A percentile compares a stretch with the other conserved stretches of the same genome.
These are phyloP conservation scores for Oxyscelio sp. DNA, from an alignment of 2,888 invertebrate genomes.

Conservation along the genomic window DNA sequence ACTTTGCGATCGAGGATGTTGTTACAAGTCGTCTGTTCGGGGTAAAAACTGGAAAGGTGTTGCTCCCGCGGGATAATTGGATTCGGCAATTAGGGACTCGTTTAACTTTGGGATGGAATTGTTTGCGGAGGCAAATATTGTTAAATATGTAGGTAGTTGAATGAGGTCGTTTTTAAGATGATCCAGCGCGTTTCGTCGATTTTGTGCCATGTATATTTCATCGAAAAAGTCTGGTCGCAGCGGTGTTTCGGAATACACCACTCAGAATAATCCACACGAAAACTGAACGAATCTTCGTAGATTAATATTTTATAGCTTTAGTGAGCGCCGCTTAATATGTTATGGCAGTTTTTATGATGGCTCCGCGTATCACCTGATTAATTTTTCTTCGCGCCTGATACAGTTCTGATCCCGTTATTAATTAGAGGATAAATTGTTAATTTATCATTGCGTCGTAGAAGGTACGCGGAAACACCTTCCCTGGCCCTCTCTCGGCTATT, in stretches of 20 bases:
- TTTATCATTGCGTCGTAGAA: not conserved
- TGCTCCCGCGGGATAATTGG: not conserved
- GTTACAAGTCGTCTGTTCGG: too few relatives aligned
- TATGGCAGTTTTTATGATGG: not conserved
- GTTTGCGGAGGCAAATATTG: conserved; percentile 15
- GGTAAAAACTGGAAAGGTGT: not conserved
- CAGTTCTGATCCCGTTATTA: too few relatives aligned
- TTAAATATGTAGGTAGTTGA: conserved; percentile 26
- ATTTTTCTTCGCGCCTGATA: conserved; percentile 14
- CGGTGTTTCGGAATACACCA: not conserved
- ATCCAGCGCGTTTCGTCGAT: conserved; percentile 9
- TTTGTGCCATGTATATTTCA: conserved; percentile 31
- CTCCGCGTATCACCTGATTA: not conserved
- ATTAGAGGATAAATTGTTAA: not conserved
- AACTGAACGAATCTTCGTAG: conserved; percentile 16
- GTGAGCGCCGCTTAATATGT: conserved; percentile 7
- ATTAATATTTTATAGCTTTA: conserved; percentile 11
- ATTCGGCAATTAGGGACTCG: conserved; percentile 14
- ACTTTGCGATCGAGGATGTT: too few relatives aligned
- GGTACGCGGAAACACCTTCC: too few relatives aligned
- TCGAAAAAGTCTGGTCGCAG: conserved; percentile 18
- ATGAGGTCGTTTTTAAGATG: conserved; percentile 26
- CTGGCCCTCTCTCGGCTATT: not conserved
- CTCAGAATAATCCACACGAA: conserved; percentile 2
- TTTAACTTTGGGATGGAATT: not conserved